Evolutionary conservation across 2,113 vertebrate species (phyloP).

Genomic region (Brienomyrus longianalis): DNA sequence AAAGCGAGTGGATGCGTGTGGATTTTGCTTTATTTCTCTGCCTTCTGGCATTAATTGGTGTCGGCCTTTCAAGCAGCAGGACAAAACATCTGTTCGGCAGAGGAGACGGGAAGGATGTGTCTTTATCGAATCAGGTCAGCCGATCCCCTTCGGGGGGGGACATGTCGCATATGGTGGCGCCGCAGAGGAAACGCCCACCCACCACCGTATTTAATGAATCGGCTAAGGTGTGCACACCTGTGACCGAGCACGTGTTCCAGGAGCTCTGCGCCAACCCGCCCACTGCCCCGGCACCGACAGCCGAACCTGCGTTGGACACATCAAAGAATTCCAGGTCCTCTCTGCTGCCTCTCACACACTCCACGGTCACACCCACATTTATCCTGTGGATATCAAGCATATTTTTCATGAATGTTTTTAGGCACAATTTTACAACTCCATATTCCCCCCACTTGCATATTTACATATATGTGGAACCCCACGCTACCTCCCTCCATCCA

Average conservation of each 20-base stretch:
- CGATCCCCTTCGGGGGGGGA: slow-evolving; percentile 2
- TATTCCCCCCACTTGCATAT: background rate
- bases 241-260: background rate
- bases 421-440: background rate
- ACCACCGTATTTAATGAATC: slow-evolving; percentile 16
- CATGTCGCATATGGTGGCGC: slow-evolving; percentile 7
- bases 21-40: background rate
- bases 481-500: background rate
- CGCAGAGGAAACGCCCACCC: slow-evolving; percentile 9
- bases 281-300: background rate
- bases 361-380: background rate
- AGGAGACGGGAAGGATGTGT: background rate
- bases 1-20: background rate
- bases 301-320: background rate
- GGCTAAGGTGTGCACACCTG: slow-evolving; percentile 8
- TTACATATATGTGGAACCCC: background rate
- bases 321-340: background rate
- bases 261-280: background rate
- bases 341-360: background rate
- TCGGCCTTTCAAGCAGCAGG: slow-evolving; percentile 4
- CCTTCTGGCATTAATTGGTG: slow-evolving; percentile 4
- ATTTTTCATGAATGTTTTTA: background rate
- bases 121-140: slow-evolving; percentile 8
- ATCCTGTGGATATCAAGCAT: background rate
- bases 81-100: slow-evolving; percentile 16